Evolutionary conservation across 2,888 invertebrate species (phyloP).

Genomic region (Acanthococcus lagerstroemiae): DNA sequence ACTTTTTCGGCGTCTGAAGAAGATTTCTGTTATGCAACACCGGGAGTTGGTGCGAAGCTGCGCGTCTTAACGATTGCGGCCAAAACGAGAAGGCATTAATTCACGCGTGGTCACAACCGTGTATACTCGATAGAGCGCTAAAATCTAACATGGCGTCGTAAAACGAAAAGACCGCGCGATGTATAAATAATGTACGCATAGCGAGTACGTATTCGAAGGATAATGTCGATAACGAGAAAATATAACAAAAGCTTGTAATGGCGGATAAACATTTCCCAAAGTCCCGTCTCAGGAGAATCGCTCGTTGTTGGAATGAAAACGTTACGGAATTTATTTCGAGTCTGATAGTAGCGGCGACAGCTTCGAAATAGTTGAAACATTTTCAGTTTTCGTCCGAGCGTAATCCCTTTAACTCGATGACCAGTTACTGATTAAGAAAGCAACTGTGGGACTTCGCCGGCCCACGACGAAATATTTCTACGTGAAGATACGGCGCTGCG

Average conservation of each 20-base stretch:
- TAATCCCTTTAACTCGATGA: neutral
- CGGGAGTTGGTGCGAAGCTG: too few species aligned
- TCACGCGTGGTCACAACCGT: too few species aligned
- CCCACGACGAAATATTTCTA: too few species aligned
- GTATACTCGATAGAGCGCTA: too few species aligned
- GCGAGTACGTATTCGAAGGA: conserved; percentile 12
- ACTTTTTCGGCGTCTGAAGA: too few species aligned
- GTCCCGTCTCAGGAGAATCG: conserved; percentile 17
- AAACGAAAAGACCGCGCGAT: neutral
- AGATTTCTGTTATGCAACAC: too few species aligned
- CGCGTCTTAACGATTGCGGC: too few species aligned
- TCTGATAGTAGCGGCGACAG: neutral
- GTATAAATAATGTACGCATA: conserved; percentile 14
- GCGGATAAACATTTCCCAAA: conserved; percentile 18
- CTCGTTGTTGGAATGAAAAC: conserved; percentile 17
- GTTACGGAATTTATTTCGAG: neutral
- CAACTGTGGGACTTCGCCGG: too few species aligned
- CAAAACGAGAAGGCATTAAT: too few species aligned
- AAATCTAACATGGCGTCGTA: too few species aligned
- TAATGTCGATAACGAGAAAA: conserved; percentile 26
- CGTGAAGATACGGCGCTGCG: too few species aligned
- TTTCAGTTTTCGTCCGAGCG: neutral
- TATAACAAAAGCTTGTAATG: conserved; percentile 20
- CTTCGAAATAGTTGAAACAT: neutral
- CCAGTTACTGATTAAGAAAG: too few species aligned